These are phyloP conservation scores for Stenolophus ochropezus DNA, from an alignment of 2,888 invertebrate genomes.

Conservation along the genomic window DNA sequence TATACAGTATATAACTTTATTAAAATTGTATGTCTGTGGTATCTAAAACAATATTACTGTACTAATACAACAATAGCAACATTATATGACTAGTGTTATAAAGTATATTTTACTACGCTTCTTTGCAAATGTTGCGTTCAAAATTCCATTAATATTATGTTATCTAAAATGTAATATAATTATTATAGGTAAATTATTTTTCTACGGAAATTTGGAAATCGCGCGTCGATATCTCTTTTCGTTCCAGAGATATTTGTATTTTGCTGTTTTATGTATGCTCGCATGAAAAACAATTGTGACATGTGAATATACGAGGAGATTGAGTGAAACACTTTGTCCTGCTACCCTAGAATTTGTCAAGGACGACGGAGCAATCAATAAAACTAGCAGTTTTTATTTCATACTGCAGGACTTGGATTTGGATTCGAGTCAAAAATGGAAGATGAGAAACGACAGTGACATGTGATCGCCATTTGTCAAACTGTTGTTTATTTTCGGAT, in stretches of 20 bases:
- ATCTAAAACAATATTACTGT: no score
- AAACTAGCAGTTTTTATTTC: slow-evolving; percentile 32
- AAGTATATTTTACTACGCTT: no score
- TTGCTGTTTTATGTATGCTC: not conserved
- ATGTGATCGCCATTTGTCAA: not conserved
- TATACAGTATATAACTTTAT: no score
- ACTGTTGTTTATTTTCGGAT: not conserved
- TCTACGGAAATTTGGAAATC: not conserved
- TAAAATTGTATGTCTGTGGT: no score
- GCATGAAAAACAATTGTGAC: not conserved
- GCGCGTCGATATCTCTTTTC: not conserved
- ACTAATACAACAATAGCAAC: no score
- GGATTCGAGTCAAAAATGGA: slow-evolving; percentile 3
- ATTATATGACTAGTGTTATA: no score
- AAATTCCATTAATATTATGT: no score
- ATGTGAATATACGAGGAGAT: slow-evolving; percentile 2
- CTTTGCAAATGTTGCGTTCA: no score
- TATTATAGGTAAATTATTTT: no score
- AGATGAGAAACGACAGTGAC: slow-evolving; percentile 15
- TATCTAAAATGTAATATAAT: no score
- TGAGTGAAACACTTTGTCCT: slow-evolving; percentile 14
- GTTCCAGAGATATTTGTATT: not conserved
- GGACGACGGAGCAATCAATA: slow-evolving; percentile 20
- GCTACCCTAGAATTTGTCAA: slow-evolving; percentile 39
- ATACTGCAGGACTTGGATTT: slow-evolving; percentile 1